A percentile compares a stretch with the other conserved stretches of the same genome.
These are phyloP conservation scores for Brachionichthys hirsutus DNA, from an alignment of 2,113 vertebrate species.

Conservation along the genomic window DNA sequence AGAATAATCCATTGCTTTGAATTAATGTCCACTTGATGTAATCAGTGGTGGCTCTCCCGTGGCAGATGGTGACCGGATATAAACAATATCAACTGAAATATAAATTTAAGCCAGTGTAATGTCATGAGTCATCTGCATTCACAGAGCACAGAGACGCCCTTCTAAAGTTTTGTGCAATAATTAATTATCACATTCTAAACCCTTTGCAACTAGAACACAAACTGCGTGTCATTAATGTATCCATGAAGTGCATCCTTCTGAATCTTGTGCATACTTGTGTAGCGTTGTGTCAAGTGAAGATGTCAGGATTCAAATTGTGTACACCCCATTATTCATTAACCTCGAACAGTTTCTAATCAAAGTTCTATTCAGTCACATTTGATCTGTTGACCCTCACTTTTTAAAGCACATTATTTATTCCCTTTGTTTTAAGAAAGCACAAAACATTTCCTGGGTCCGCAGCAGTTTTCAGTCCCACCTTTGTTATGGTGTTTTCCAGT, in stretches of 20 bases:
- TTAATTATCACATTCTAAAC: slow-evolving; percentile 68
- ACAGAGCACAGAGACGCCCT: slow-evolving; percentile 27
- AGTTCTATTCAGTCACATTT: neutral
- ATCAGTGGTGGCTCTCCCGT: slow-evolving; percentile 41
- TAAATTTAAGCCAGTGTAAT: neutral
- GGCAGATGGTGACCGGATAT: neutral
- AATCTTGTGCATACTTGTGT: slow-evolving; percentile 23
- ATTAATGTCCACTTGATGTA: slow-evolving; percentile 57
- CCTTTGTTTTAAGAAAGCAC: no score
- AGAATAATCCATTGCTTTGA: slow-evolving; percentile 62
- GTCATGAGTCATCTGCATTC: neutral
- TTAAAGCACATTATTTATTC: no score
- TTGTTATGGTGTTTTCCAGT: no score
- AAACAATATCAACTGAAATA: slow-evolving; percentile 7
- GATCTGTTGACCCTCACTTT: no score
- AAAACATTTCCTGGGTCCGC: no score
- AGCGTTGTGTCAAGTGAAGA: slow-evolving; percentile 35
- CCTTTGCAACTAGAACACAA: slow-evolving; percentile 54
- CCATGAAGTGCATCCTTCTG: slow-evolving; percentile 34
- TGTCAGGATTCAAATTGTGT: slow-evolving; percentile 22
- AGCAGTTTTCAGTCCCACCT: no score
- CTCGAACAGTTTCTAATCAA: slow-evolving; percentile 12
- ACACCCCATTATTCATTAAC: slow-evolving; percentile 13
- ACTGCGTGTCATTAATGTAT: slow-evolving; percentile 23
- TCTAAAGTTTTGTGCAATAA: slow-evolving; percentile 44